Conservation (phyloP, 2,113 vertebrate species). For the Heteronetta atricapilla region DNA sequence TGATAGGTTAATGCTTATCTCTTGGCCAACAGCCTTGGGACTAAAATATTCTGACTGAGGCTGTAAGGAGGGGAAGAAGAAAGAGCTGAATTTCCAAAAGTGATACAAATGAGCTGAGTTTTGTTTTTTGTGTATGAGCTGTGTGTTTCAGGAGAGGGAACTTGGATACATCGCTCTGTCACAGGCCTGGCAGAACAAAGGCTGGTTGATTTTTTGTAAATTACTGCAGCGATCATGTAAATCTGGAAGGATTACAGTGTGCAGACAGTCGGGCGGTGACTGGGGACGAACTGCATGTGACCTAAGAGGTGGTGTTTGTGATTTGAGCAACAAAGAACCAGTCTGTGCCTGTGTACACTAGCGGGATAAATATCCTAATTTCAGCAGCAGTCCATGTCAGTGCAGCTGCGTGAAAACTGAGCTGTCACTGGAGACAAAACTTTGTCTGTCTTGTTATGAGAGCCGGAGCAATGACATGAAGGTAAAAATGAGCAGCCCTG, state of each 20-base stretch:
- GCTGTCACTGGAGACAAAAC: slow-evolving; percentile 34
- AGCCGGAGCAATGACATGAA: neutral
- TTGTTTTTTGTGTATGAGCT: neutral
- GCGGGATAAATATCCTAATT: slow-evolving; percentile 4
- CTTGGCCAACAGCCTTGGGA: neutral
- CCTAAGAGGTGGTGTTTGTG: neutral
- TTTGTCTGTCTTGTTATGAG: slow-evolving; percentile 30
- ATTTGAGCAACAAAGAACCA: slow-evolving; percentile 29
- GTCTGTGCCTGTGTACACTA: neutral
- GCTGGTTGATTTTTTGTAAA: neutral
- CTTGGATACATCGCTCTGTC: neutral
- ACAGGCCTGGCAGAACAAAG: neutral
- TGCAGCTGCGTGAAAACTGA: slow-evolving; percentile 19
- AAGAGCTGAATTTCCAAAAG: neutral
- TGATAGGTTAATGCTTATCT: neutral
- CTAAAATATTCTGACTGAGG: neutral
- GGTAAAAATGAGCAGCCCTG: neutral
- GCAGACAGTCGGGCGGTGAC: neutral
- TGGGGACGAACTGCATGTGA: neutral
- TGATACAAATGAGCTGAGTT: neutral
- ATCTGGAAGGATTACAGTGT: neutral
- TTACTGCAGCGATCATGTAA: rapidly evolving
- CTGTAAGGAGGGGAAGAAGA: neutral
- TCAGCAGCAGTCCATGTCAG: neutral
- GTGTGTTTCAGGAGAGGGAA: neutral